phyloP scores from a whole-genome alignment of 2,797 vertebrate species.

The Acropternis orthonyx region DNA sequence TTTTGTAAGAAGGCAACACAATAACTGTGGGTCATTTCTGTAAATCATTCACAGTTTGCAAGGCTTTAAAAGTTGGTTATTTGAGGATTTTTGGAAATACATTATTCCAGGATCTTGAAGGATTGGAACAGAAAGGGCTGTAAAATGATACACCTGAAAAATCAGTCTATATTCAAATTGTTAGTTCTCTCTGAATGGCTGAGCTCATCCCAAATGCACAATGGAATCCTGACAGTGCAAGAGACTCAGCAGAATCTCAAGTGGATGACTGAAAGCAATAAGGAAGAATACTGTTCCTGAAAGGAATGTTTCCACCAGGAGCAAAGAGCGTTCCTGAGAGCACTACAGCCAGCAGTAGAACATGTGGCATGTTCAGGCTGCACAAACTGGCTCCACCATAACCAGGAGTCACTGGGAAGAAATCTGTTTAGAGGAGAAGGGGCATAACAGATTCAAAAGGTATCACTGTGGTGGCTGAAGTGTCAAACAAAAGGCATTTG shows the following conservation, averaged over 20 bases:
- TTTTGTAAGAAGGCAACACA: neutral
- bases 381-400: neutral
- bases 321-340: neutral
- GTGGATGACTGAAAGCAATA: neutral
- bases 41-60: neutral
- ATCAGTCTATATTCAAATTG: neutral
- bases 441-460: neutral
- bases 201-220: neutral
- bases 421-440: neutral
- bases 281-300: neutral
- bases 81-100: neutral
- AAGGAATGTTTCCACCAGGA: neutral
- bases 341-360: neutral
- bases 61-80: neutral
- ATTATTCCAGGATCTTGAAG: neutral
- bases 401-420: neutral
- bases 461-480: neutral
- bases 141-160: neutral
- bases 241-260: neutral
- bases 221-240: neutral
- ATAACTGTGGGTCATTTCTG: neutral
- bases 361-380: rapidly evolving
- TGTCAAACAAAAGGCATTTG: neutral
- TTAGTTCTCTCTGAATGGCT: neutral
- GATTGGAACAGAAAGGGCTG: neutral